A percentile compares a stretch with the other conserved stretches of the same genome.
Conservation (phyloP, 1,140 invertebrate genomes). For the Solen grandis region DNA sequence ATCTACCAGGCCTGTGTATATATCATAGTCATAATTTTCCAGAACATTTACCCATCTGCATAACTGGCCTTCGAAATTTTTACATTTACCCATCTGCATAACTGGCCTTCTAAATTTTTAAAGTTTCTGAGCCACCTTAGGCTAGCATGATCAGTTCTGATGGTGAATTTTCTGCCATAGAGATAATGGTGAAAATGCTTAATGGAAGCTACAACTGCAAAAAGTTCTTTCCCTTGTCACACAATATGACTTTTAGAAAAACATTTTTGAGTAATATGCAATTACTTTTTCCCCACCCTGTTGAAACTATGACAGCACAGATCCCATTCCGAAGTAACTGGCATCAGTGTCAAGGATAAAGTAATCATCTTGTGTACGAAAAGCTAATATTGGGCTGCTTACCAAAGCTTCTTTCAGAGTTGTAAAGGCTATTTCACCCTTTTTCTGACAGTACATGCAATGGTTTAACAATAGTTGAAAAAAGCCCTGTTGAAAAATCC, state of each 20-base stretch:
- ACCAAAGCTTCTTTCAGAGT: not conserved
- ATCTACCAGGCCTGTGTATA: not conserved
- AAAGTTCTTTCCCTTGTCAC: constrained; percentile 27
- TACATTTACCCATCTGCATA: constrained; percentile 50
- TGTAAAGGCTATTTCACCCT: not conserved
- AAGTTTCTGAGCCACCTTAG: constrained; percentile 49
- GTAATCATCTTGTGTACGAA: not conserved
- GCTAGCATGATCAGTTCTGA: constrained; percentile 44
- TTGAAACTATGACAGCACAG: constrained; percentile 20
- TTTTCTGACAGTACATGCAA: constrained; percentile 16
- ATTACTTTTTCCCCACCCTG: constrained; percentile 15
- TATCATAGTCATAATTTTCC: constrained; percentile 14
- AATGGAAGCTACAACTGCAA: constrained; percentile 22
- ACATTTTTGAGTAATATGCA: not conserved
- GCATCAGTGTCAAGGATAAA: constrained; percentile 24
- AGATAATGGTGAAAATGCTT: constrained; percentile 21
- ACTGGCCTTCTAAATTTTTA: constrained; percentile 26
- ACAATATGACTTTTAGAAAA: constrained; percentile 31
- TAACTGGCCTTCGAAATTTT: no score
- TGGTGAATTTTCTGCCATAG: constrained; percentile 3
- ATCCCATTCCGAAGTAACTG: constrained; percentile 1
- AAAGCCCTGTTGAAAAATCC: no score
- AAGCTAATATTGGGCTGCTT: not conserved
- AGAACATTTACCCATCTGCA: constrained; percentile 11
- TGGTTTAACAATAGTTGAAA: constrained; percentile 2